A percentile compares a stretch with the other conserved stretches of the same genome.
phyloP scores from a whole-genome alignment of 2,888 invertebrate genomes.

The Polyommatus icarus region DNA sequence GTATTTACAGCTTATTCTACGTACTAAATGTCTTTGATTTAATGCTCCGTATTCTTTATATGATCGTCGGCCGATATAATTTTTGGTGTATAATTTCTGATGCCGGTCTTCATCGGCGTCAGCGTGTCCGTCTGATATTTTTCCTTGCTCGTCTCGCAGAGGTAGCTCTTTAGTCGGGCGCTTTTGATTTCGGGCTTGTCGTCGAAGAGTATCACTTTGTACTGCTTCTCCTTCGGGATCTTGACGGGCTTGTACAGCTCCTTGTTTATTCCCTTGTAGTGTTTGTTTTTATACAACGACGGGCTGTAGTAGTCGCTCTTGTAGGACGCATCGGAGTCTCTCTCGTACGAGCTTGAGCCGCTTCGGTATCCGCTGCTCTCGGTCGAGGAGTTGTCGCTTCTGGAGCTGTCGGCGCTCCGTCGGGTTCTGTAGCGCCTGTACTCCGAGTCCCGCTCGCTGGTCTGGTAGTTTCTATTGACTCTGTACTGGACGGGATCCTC shows the following conservation, averaged over 20 bases:
- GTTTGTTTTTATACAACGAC: slow-evolving; percentile 76
- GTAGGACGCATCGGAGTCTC: slow-evolving; percentile 65
- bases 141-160: slow-evolving; percentile 69
- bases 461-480: slow-evolving; percentile 53
- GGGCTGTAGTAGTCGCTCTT: slow-evolving; percentile 70
- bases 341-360: slow-evolving; percentile 71
- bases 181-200: slow-evolving; percentile 62
- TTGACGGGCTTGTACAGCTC: slow-evolving; percentile 76
- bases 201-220: slow-evolving; percentile 70
- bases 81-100: slow-evolving; percentile 87
- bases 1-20: slow-evolving; percentile 75
- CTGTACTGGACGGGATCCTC: slow-evolving; percentile 59
- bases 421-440: slow-evolving; percentile 65
- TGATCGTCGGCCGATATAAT: slow-evolving; percentile 82
- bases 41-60: slow-evolving; percentile 80
- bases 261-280: slow-evolving; percentile 72
- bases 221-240: slow-evolving; percentile 72
- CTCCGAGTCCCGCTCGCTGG: slow-evolving; percentile 57
- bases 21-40: slow-evolving; percentile 79
- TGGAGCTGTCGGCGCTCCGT: slow-evolving; percentile 68
- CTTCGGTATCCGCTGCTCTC: slow-evolving; percentile 75
- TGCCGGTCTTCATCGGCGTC: slow-evolving; percentile 78
- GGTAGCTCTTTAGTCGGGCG: slow-evolving; percentile 60
- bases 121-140: slow-evolving; percentile 60
- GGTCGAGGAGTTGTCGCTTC: slow-evolving; percentile 70